Evolutionary conservation across 2,797 vertebrate genomes (phyloP), one percentile per base, ranked within the genome.

Genomic region (Phaenicophaeus curvirostris): DNA sequence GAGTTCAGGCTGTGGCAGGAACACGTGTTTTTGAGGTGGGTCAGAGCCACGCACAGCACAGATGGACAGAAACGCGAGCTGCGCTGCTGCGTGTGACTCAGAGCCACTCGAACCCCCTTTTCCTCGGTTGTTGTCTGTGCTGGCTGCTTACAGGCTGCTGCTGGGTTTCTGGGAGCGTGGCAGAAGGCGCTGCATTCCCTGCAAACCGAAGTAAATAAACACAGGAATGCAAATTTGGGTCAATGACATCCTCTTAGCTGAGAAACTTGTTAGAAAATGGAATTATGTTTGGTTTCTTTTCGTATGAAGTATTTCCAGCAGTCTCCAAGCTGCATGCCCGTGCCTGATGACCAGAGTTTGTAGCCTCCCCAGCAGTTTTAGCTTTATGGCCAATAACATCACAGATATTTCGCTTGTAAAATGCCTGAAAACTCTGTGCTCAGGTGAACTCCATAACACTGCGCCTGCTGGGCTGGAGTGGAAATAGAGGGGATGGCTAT

Each of bases 1-100:
- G 9, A 23, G 16, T 14, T 27, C 1, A 1, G 20, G 66, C 58
- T 0, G 5, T n/a, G n/a, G n/a, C n/a, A n/a, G n/a, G n/a, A n/a
- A n/a, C n/a, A n/a, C n/a, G n/a, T n/a, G n/a, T n/a, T n/a, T n/a
- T n/a, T n/a, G n/a, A n/a, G n/a, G n/a, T n/a, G n/a, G n/a, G n/a
- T n/a, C n/a, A n/a, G n/a, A n/a, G n/a, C n/a, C n/a, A n/a, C n/a
- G n/a, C n/a, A n/a, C 6, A 5, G 73, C 19, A 25, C 27, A 37
- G 42, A 19, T 5, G 20, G 50, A 4, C 35, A 51, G 65, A 18
- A 19, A 7, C 3, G 23, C 1, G 3, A 6, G 19, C 48, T 19
- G 54, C 9, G 0, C 17, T 14, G 65, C 75, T 30, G 31, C 7
- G 15, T 31, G 54, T 14, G 28, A 9, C 39, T 44, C 33, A 15